A percentile compares a stretch with the other conserved stretches of the same genome.
Conservation (phyloP, 1,140 invertebrate species). For the Drosophila athabasca region DNA sequence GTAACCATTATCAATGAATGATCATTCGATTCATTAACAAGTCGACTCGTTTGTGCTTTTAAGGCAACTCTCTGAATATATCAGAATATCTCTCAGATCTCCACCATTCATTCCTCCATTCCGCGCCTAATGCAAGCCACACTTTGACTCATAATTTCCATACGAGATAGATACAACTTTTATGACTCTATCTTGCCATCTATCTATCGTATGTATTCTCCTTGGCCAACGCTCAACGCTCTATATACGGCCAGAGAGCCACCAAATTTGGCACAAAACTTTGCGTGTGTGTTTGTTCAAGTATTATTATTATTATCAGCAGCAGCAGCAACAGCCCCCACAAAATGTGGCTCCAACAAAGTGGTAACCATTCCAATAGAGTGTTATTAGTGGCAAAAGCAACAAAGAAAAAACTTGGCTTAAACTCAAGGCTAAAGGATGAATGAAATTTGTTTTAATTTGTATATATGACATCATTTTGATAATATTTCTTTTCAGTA, state of each 20-base stretch:
- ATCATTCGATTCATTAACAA: slow-evolving; percentile 79
- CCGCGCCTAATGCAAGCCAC: slow-evolving; percentile 58
- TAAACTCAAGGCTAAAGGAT: slow-evolving; percentile 51
- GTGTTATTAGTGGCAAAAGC: slow-evolving; percentile 38
- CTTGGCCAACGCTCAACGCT: slow-evolving; percentile 34
- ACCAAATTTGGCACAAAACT: slow-evolving; percentile 65
- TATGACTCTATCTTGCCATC: slow-evolving; percentile 53
- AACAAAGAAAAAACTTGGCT: slow-evolving; percentile 42
- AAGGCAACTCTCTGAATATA: slow-evolving; percentile 40
- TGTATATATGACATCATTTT: slow-evolving; percentile 30
- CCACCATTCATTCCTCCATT: slow-evolving; percentile 29
- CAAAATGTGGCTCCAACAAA: slow-evolving; percentile 45
- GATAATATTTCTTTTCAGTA: background rate
- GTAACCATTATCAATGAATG: slow-evolving; percentile 79
- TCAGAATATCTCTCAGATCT: slow-evolving; percentile 8
- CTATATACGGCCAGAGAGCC: slow-evolving; percentile 55
- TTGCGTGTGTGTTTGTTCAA: slow-evolving; percentile 52
- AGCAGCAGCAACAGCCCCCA: slow-evolving; percentile 48
- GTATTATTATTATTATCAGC: slow-evolving; percentile 52
- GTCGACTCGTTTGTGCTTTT: slow-evolving; percentile 60
- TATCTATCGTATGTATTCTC: no score
- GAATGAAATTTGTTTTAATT: slow-evolving; percentile 17
- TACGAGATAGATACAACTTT: slow-evolving; percentile 25
- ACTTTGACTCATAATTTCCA: slow-evolving; percentile 71
- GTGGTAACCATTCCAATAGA: slow-evolving; percentile 33